phyloP scores from a whole-genome alignment of 2,797 vertebrate species.

The Spheniscus humboldti region DNA sequence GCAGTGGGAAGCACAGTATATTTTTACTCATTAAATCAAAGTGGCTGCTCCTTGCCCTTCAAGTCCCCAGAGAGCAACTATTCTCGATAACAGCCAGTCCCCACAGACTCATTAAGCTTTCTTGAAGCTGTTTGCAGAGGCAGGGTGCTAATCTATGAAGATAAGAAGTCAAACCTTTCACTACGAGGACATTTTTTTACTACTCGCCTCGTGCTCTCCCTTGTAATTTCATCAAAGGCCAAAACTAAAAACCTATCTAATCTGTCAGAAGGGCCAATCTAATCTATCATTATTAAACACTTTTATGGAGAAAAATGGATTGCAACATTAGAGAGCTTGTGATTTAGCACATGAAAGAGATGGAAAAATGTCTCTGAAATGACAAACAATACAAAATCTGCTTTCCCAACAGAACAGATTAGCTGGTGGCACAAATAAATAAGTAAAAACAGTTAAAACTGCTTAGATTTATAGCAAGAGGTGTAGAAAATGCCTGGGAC shows the following conservation, averaged over 20 bases:
- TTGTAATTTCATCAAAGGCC: constrained; percentile 66
- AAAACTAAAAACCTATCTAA: constrained; percentile 64
- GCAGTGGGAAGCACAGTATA: neutral
- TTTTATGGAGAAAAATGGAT: constrained; percentile 63
- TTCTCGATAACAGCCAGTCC: constrained; percentile 23
- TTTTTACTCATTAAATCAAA: constrained; percentile 48
- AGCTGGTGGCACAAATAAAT: constrained; percentile 53
- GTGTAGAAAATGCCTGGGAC: neutral
- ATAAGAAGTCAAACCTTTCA: constrained; percentile 67
- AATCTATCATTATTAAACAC: constrained; percentile 62
- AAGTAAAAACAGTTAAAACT: constrained; percentile 40
- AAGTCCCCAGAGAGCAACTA: neutral
- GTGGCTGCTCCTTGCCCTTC: constrained; percentile 30
- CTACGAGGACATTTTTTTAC: constrained; percentile 35
- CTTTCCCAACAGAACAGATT: constrained; percentile 52
- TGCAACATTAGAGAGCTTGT: constrained; percentile 50
- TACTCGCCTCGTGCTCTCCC: constrained; percentile 31
- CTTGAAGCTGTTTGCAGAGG: constrained; percentile 54
- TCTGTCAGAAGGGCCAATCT: constrained; percentile 64
- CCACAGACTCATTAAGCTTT: constrained; percentile 36
- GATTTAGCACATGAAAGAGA: constrained; percentile 55
- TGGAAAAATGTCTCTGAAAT: constrained; percentile 43
- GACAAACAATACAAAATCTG: constrained; percentile 57
- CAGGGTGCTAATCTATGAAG: constrained; percentile 65
- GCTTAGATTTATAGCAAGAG: constrained; percentile 2